These are phyloP conservation scores for Cossypha caffra DNA, from an alignment of 2,797 vertebrate species.

Conservation along the genomic window DNA sequence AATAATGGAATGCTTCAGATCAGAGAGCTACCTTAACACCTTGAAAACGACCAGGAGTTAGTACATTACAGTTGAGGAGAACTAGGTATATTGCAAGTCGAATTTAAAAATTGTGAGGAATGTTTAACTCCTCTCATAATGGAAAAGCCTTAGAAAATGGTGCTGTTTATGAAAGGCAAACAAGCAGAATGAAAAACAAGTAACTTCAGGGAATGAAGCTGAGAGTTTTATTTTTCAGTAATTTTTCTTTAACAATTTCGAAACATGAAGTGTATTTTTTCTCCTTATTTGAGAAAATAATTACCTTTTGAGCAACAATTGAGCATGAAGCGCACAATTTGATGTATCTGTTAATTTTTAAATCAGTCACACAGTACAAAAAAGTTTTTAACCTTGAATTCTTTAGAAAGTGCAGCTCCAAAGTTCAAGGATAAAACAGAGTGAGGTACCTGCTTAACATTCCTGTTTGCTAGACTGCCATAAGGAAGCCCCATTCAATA, in stretches of 20 bases:
- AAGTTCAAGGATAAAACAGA: background rate
- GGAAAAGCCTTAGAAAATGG: background rate
- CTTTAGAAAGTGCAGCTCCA: background rate
- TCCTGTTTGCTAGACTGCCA: background rate
- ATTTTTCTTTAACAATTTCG: background rate
- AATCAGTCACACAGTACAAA: background rate
- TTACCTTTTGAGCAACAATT: background rate
- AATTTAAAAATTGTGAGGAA: background rate
- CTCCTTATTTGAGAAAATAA: background rate
- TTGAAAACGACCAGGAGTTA: background rate
- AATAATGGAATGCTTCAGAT: background rate
- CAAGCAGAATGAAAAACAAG: background rate
- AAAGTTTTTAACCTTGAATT: background rate
- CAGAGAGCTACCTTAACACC: background rate
- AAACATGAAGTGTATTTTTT: background rate
- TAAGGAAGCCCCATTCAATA: background rate
- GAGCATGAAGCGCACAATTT: background rate
- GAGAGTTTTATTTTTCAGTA: background rate
- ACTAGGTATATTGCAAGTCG: background rate
- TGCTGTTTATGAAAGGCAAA: background rate
- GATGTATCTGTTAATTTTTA: background rate
- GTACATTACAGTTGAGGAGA: background rate
- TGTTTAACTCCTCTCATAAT: background rate
- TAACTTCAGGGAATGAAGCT: background rate
- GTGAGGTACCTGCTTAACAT: background rate